phyloP scores from a whole-genome alignment of 2,888 invertebrate species.

The Zygothrica quintamaculata region DNA sequence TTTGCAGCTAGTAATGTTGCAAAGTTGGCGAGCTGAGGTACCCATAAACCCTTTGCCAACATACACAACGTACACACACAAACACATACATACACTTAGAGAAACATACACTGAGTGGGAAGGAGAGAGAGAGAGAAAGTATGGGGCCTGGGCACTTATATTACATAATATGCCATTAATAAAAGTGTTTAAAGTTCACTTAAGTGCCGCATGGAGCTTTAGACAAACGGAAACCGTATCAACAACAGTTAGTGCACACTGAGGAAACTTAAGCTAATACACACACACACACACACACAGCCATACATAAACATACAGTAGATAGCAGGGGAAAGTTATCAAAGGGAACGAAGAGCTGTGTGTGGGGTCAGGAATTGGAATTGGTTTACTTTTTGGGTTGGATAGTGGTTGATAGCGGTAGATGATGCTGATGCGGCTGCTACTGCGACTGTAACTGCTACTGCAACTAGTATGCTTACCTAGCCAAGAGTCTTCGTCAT shows the following conservation, averaged over 20 bases:
- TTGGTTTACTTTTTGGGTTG: conserved; percentile 23
- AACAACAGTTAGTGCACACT: conserved; percentile 74
- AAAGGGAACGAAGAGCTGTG: not conserved
- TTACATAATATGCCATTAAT: conserved; percentile 80
- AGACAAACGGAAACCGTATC: conserved; percentile 80
- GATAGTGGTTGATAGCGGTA: not conserved
- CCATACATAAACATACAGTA: too few species aligned
- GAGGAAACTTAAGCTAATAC: conserved; percentile 56
- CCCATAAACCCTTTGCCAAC: conserved; percentile 36
- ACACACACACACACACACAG: conserved; percentile 22
- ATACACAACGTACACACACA: conserved; percentile 16
- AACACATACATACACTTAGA: conserved; percentile 12
- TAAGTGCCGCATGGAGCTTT: conserved; percentile 79
- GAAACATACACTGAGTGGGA: not conserved
- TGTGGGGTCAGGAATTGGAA: conserved; percentile 16
- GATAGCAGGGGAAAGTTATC: not conserved
- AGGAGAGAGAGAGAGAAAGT: not conserved
- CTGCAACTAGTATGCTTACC: conserved; percentile 25
- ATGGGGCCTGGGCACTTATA: conserved; percentile 64
- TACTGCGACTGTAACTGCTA: not conserved
- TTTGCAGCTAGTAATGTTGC: conserved; percentile 77
- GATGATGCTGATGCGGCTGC: conserved; percentile 3
- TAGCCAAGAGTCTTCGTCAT: conserved; percentile 17
- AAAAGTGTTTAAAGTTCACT: conserved; percentile 81
- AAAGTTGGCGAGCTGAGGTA: conserved; percentile 61